phyloP scores from a whole-genome alignment of 2,797 vertebrate species.

The Gallirallus australis region DNA sequence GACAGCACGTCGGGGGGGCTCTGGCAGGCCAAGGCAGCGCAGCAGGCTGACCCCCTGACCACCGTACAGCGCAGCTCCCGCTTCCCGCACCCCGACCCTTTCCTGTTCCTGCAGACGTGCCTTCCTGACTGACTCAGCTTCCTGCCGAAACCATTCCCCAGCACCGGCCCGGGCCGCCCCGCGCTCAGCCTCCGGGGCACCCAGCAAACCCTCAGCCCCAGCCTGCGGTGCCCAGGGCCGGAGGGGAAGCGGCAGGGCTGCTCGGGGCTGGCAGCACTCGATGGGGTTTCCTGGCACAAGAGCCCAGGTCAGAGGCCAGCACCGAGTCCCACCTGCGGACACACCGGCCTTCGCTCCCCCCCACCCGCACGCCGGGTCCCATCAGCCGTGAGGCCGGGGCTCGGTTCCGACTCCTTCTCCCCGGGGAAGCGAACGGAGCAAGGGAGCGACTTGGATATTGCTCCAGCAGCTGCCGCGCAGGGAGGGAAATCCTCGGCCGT shows the following conservation, averaged over 20 bases:
- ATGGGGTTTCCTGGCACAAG: not conserved
- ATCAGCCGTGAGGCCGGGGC: not conserved
- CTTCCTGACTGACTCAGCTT: conserved; percentile 44
- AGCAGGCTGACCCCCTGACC: fast-evolving
- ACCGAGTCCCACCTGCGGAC: not conserved
- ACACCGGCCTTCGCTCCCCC: not conserved
- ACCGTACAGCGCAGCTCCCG: not conserved
- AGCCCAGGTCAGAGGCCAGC: not conserved
- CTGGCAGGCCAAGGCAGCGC: not conserved
- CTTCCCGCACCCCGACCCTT: not conserved
- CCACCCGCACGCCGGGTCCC: not conserved
- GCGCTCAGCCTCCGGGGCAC: not conserved
- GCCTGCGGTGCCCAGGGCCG: fast-evolving
- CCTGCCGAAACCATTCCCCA: not conserved
- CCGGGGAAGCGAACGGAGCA: fast-evolving
- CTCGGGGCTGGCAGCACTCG: not conserved
- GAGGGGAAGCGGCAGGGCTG: no score
- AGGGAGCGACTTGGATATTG: fast-evolving
- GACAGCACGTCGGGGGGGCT: not conserved
- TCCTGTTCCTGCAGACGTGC: not conserved
- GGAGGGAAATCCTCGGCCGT: not conserved
- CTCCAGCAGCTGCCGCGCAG: not conserved
- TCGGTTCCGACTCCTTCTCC: not conserved
- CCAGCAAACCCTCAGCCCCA: not conserved
- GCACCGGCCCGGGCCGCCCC: not conserved